These are phyloP conservation scores for Pagrus major DNA, from an alignment of 2,113 vertebrate species.

Conservation along the genomic window DNA sequence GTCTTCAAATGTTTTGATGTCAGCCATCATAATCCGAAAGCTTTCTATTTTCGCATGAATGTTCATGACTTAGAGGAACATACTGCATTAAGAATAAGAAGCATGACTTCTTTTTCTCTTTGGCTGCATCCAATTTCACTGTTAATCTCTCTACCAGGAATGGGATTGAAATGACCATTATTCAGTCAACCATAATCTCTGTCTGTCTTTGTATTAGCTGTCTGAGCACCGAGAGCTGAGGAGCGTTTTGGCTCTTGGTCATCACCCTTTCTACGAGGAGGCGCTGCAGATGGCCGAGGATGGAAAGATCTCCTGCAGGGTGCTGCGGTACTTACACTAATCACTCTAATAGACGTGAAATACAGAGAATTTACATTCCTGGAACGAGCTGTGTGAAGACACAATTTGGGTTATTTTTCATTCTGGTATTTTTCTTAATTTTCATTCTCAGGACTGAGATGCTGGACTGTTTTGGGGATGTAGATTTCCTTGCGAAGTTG, in stretches of 20 bases:
- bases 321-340: constrained; percentile 86
- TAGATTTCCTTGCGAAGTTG: constrained; percentile 95
- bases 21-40: too few relatives aligned
- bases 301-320: constrained; percentile 92
- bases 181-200: background rate
- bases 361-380: background rate
- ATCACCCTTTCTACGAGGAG: constrained; percentile 92
- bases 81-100: background rate
- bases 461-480: constrained; percentile 93
- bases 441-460: constrained; percentile 89
- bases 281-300: constrained; percentile 94
- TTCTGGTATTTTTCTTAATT: background rate
- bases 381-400: background rate
- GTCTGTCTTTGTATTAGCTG: constrained; percentile 79
- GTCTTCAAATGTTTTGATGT: background rate
- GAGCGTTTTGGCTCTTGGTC: constrained; percentile 80
- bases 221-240: constrained; percentile 88
- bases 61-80: background rate
- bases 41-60: background rate
- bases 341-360: background rate
- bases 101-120: background rate
- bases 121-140: background rate
- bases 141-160: background rate
- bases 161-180: background rate
- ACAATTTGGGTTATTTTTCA: background rate